A percentile compares a stretch with the other conserved stretches of the same genome.
Evolutionary conservation across 1,140 invertebrate genomes (phyloP).

Genomic region (Cyclargus thomasi): DNA sequence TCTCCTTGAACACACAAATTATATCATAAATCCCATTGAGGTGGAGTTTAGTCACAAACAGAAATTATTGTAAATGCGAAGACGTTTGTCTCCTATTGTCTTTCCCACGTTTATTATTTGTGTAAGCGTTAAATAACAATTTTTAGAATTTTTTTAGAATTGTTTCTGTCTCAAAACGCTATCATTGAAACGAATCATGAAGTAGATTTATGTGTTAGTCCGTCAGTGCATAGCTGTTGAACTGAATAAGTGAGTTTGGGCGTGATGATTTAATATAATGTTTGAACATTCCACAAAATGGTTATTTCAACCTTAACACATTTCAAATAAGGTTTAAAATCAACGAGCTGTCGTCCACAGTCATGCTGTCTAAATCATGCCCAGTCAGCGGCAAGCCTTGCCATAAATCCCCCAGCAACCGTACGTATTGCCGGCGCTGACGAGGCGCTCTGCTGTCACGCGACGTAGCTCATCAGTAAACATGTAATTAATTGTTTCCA

Average conservation of each 20-base stretch:
- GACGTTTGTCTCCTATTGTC: no score
- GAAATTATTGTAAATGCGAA: no score
- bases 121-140: no score
- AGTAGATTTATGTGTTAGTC: background rate
- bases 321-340: background rate
- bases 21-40: no score
- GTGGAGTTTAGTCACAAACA: no score
- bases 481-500: slow-evolving; percentile 8
- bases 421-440: background rate
- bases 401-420: slow-evolving; percentile 3
- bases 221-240: background rate
- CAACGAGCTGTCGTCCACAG: background rate
- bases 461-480: background rate
- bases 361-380: background rate
- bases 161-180: no score
- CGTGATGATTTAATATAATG: slow-evolving; percentile 1
- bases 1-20: no score
- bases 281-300: background rate
- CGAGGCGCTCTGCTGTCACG: slow-evolving; percentile 6
- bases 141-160: no score
- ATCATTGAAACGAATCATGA: no score
- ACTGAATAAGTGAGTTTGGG: background rate
- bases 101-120: no score
- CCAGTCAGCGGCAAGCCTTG: background rate
- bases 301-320: background rate